Evolutionary conservation across 2,113 vertebrate genomes (phyloP), one percentile per base, ranked within the genome.

Genomic region (Fulmarus glacialis): DNA sequence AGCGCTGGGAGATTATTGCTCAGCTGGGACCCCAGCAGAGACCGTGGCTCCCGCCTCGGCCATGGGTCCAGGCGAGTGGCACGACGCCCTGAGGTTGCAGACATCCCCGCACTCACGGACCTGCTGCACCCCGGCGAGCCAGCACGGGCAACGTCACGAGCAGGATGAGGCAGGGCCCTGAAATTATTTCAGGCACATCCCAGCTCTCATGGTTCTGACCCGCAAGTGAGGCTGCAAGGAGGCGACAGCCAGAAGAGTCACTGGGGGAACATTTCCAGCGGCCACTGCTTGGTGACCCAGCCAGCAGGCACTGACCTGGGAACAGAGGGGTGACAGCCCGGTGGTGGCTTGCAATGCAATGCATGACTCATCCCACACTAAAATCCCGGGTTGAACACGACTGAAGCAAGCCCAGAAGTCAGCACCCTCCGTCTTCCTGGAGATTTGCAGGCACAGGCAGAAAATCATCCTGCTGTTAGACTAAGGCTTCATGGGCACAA

Each of bases 141-240:
- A 30, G 38, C 50, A 45, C 0, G 0, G 50, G 12, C 36, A 64
- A 42, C 0, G 0, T 32, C 50, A 18, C 4, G 4, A 79, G 52
- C 3, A 2, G 17, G 42, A 80, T 23, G 23, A 55, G 36, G 23
- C 53, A 43, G 36, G 47, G 14, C 45, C 50, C 36, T 8, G 13
- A 43, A 48, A n/a, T 38, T 21, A 53, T 36, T 72, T 53, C 2
- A 3, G 60, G 50, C 40, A 48, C 40, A 86, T 63, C 55, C 32
- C 8, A 2, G 38, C 20, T 74, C 9, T 64, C 2, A 1, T 11
- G 45, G 24, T 68, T 64, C 66, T 64, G 53, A 62, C 48, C 64
- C 11, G 0, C 68, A 77, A 55, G 50, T 29, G 47, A 83, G 52
- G 47, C 20, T 60, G 18, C 30, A 87, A 55, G 26, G 52, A 91